Base-by-base conservation (phyloP, 1,140 invertebrate genomes). In the Drosophila subobscura region DNA sequence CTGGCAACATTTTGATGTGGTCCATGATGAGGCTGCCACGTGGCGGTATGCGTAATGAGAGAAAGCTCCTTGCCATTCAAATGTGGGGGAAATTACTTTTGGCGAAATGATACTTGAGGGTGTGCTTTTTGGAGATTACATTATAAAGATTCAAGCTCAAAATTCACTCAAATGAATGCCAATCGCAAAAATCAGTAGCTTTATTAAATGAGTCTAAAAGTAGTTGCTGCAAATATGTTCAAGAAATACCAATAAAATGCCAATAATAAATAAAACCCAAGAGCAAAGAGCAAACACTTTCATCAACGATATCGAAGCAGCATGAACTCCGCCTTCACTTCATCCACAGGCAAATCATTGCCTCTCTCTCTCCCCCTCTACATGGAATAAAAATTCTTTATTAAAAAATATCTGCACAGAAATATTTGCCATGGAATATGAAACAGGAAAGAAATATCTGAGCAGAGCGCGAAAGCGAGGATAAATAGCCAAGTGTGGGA, bases 1-100 rank as follows among this genome's bases (percentile, higher is more conserved):
- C 4, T 37, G n/a, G 4, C 54, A 41, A 16, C 41, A 29, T 59
- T 77, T 83, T 75, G 74, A 85, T 60, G 61, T 79, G 22, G 27
- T 5, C 22, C 41, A 22, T 5, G 0, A 29, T 49, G 16, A 37
- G 37, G 8, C 33, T 37, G 40, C 12, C 61, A 78, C 73, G 52
- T 74, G 74, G 58, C 63, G 3, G 55, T 64, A 73, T 77, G 42
- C 41, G 52, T 42, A 52, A 66, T 60, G 22, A 44, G 44, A 25
- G 8, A 40, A 41, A 8, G 10, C 1, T 37, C 10, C 12, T 37
- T 52, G 45, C 20, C n/a, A 8, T 10, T 20, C 5, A 22, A 27
- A 16, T 54, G 27, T 27, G 7, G 2, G 2, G 10, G 33, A 37
- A 37, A 37, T 37, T 37, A 37, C 33, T 5, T 27, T 37, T 12